A percentile compares a stretch with the other conserved stretches of the same genome.
These are phyloP conservation scores for Gila robusta DNA, from an alignment of 2,797 vertebrate species.

Conservation along the genomic window DNA sequence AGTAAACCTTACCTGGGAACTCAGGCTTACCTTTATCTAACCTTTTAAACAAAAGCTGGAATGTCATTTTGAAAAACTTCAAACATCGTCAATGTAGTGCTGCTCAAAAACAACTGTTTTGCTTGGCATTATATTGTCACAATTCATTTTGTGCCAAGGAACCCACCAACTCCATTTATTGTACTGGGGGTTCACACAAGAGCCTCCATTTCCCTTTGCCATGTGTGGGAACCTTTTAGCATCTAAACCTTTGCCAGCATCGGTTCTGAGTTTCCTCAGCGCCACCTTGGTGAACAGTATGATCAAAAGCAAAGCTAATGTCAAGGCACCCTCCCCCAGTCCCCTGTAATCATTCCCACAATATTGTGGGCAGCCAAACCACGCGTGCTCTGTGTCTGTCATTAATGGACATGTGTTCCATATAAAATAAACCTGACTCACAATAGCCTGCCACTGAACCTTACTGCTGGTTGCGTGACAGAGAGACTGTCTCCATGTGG, in stretches of 20 bases:
- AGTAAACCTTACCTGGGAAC: background rate
- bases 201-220: slow-evolving; percentile 59
- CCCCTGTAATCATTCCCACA: slow-evolving; percentile 67
- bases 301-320: slow-evolving; percentile 69
- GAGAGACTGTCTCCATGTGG: slow-evolving; percentile 56
- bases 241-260: slow-evolving; percentile 59
- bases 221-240: slow-evolving; percentile 56
- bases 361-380: slow-evolving; percentile 61
- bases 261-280: slow-evolving; percentile 67
- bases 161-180: slow-evolving; percentile 39
- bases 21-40: slow-evolving; percentile 7
- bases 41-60: slow-evolving; percentile 10
- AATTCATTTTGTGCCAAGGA: slow-evolving; percentile 55
- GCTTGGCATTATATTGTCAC: slow-evolving; percentile 39
- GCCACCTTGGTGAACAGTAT: slow-evolving; percentile 65
- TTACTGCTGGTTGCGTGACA: slow-evolving; percentile 63
- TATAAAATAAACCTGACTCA: slow-evolving; percentile 69
- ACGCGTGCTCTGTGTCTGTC: slow-evolving; percentile 61
- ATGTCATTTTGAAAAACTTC: background rate
- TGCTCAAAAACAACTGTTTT: slow-evolving; percentile 48
- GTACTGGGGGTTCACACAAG: slow-evolving; percentile 34
- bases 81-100: background rate
- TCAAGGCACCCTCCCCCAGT: slow-evolving; percentile 59
- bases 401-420: slow-evolving; percentile 71
- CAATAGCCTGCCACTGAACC: slow-evolving; percentile 64